Conservation (phyloP, 1,140 invertebrate genomes). For the Agrilus planipennis region DNA sequence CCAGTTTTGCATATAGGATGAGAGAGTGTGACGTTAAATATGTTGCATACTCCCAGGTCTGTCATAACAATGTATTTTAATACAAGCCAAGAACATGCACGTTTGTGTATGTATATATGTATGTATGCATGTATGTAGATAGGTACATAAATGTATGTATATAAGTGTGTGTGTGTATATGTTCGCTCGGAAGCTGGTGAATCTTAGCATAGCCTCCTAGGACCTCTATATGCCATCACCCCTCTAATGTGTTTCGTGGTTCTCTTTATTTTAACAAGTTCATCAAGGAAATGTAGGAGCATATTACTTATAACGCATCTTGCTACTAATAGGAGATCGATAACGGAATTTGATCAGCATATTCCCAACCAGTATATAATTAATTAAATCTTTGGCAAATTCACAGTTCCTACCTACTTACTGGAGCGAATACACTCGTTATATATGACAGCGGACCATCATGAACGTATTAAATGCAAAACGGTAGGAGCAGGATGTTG, state of each 20-base stretch:
- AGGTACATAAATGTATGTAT: constrained; percentile 13
- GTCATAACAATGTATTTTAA: constrained; percentile 26
- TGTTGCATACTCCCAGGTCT: constrained; percentile 22
- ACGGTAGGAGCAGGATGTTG: too few relatives aligned
- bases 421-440: too few relatives aligned
- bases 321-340: too few relatives aligned
- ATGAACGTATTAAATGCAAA: too few relatives aligned
- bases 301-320: too few relatives aligned
- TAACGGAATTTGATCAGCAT: too few relatives aligned
- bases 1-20: constrained; percentile 19
- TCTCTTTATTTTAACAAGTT: constrained; percentile 1
- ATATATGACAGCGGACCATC: too few relatives aligned
- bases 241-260: constrained; percentile 10
- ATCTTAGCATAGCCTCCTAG: constrained; percentile 8
- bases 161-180: neutral
- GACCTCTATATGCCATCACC: constrained; percentile 12
- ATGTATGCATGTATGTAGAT: constrained; percentile 18
- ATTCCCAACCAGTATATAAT: too few relatives aligned
- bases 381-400: too few relatives aligned
- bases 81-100: constrained; percentile 20
- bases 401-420: too few relatives aligned
- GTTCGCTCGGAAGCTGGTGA: neutral
- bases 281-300: too few relatives aligned
- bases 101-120: constrained; percentile 14
- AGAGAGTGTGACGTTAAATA: constrained; percentile 21